Evolutionary conservation across 2,888 invertebrate species (phyloP), one percentile per base, ranked within the genome.

Genomic region (Parnassius glacialis): DNA sequence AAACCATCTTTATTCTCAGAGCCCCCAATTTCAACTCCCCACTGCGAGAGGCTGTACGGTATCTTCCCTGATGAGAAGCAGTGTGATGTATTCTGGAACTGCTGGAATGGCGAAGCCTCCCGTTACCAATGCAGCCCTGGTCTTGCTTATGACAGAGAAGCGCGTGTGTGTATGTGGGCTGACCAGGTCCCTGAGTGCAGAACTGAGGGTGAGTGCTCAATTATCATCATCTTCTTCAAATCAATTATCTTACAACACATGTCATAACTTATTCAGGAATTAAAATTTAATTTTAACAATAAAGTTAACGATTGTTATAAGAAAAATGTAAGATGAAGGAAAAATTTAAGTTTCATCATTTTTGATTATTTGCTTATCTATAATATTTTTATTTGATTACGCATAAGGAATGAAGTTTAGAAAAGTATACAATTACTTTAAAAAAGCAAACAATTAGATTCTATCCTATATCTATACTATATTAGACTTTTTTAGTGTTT

Each of bases 51-150:
- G 64, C 90, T 98, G 71, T 98, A 97, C 87, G 98, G 98, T 78
- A 97, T 98, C 92, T 98, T 97, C 94, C 90, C 97, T 68, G 97
- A 98, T 80, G 96, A 95, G 61, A 92, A 91, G 73, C 96, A 97
- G 86, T 98, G 98, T 84, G 97, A 97, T 87, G 96, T 96, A 13
- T 98, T 98, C 95, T 98, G 97, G 97, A 97, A 97, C 90, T 98
- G 98, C 89, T 98, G 98, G 97, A 97, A 97, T 90, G 98, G 98
- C 59, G 97, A 98, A 84, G 95, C 97, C 7, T 97, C 97, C 80
- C 94, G 96, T 77, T 98, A 98, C 90, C 97, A 97, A 87, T 98
- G 98, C 93, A 97, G 97, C 72, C 97, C 98, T 74, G 98, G 98
- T 73, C 93, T 98, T 57, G 98, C 97, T 70, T 98, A 98, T 93